Base-by-base conservation (phyloP, 2,888 invertebrate genomes). In the Drosophila silvestris region DNA sequence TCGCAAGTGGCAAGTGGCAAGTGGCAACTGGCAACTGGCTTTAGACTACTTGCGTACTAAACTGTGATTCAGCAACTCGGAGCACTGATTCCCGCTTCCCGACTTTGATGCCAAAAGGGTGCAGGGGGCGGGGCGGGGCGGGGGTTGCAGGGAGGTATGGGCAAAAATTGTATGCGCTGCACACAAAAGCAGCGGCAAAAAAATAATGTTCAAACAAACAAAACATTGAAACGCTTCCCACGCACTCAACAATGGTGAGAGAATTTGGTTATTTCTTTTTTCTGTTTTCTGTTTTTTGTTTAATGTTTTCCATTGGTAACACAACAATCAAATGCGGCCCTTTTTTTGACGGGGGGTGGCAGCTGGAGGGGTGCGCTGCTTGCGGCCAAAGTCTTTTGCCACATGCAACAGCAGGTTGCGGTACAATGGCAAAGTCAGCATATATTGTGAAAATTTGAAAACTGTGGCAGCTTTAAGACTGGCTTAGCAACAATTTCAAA, bases 161-260 rank as follows among this genome's bases (percentile, higher is more conserved):
- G 79, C 79, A 63, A 71, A 67, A 67, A 70, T 73, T 73, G 59
- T 79, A 79, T 79, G 76, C 76, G 72, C 72, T 44, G 39, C 66
- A 51, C 39, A 68, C 56, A 79, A 71, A 73, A 67, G 68, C 72
- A 64, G 69, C 68, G 65, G 63, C 58, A 71, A 70, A 65, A 56
- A 56, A 71, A 67, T 71, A 67, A 71, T 61, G 62, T 66, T 70
- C 68, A 58, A 73, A 68, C 69, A 79, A 79, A 85, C 83, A 77
- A 85, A 84, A 84, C 86, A 86, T 82, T 84, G 86, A 82, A 82
- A 89, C 72, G 82, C 85, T 86, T 86, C 85, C 85, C 85, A 86
- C 85, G 85, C 89, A 72, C 58, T 47, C 79, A 81, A 86, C 85
- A 86, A 86, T 86, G 79, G 81, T 86, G 85, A 70, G 85, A 85